Evolutionary conservation across 2,888 invertebrate species (phyloP), one percentile per base, ranked within the genome.

Genomic region (Lagria hirta): DNA sequence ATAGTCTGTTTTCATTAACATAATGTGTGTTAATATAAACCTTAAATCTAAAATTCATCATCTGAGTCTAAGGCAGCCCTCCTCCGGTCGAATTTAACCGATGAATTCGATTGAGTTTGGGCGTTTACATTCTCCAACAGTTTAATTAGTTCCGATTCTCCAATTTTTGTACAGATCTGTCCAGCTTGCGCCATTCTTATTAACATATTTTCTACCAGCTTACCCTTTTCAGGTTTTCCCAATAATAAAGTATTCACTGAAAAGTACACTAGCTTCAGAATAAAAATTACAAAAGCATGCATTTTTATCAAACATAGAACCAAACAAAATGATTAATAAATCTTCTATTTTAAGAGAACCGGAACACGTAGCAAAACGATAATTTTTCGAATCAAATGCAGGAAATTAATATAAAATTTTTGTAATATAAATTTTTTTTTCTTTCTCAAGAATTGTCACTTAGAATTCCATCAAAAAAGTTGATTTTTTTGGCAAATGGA

Each of bases 141-240:
- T 57, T 81, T 82, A 37, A 91, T 92, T 15, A 96, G 77, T 65
- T 93, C 90, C 46, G 83, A 79, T 71, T 96, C 96, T 28, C 85
- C 83, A 45, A 96, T 81, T 75, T 86, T 91, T 22, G 81, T 82
- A 43, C 80, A 78, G 36, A 96, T 77, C 69, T 93, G 92, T n/a
- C 96, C 95, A 64, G 81, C 80, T 65, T 92, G 88, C 5, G 90
- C 95, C 96, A 98, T 97, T 64, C 86, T 84, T 47, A 96, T 79
- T 56, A 99, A 81, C 86, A 97, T 89, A 55, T 85, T 84, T 76
- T 99, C 97, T 40, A 98, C 86, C 85, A 92, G 87, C 66, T 83
- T 82, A 4, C 92, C 98, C 70, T 97, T 98, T 63, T 97, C 98
- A 28, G 98, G 98, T 36, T 42, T 42, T 5, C 42, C 26, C 26